Evolutionary conservation across 2,797 vertebrate species (phyloP), one percentile per base, ranked within the genome.

Genomic region (Anguilla megastoma): DNA sequence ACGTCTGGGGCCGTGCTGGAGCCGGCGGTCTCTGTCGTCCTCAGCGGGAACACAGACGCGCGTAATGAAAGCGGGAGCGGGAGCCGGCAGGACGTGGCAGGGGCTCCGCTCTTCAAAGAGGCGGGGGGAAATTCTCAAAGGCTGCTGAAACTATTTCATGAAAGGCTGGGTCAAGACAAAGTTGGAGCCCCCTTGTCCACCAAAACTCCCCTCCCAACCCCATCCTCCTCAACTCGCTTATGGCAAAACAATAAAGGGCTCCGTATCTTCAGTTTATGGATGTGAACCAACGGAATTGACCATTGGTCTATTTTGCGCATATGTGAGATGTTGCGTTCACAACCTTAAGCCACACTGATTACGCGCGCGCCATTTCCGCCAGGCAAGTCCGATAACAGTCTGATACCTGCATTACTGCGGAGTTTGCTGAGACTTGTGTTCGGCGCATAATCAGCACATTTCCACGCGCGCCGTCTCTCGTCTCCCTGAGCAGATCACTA

Each of bases 381-480:
- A n/a, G 48, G 8, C 45, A 87, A 86, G 88, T 88, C 86, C 41
- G 71, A 91, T 91, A 91, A 69, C 6, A 27, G 63, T 83, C 7
- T 12, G 10, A 12, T 52, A 88, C 89, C 85, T 6, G n/a, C 85
- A 86, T 71, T 80, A 82, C n/a, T 1, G 80, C 86, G 84, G 54
- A 60, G 85, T 74, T 3, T 82, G 56, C 80, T 52, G 60, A 91
- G 88, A 91, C 90, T 66, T n/a, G 87, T 89, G 90, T 91, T 91
- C 89, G 89, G 71, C 90, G 84, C 90, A 93, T 33, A 9, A 45
- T 1, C 21, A 6, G 94, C 91, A 89, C 89, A 90, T 94, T 95
- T 92, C 93, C 94, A 94, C 92, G 94, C 94, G 94, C 94, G 41
- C 93, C 94, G 93, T 91, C 88, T 90, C 89, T 91, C 94, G 93